These are phyloP conservation scores for Zapornia atra DNA, from an alignment of 2,113 vertebrate species.

Conservation along the genomic window DNA sequence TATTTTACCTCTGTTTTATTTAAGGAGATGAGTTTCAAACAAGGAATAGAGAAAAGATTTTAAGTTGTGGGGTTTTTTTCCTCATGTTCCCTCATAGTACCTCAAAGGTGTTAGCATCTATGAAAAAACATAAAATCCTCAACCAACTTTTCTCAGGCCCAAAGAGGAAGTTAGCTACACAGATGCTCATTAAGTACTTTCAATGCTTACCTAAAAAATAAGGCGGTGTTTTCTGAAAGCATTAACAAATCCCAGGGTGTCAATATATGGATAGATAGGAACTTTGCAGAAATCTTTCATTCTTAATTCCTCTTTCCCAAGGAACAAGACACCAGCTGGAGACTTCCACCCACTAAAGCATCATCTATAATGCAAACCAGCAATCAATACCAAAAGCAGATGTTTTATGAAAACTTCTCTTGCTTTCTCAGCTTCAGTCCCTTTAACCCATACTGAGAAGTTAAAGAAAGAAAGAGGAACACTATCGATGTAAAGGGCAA, in stretches of 20 bases:
- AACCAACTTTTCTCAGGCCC: background rate
- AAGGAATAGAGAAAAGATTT: background rate
- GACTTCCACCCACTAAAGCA: background rate
- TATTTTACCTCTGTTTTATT: background rate
- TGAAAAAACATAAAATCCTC: background rate
- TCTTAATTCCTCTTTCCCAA: background rate
- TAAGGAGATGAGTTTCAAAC: background rate
- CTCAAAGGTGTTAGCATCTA: background rate
- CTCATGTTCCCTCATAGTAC: background rate
- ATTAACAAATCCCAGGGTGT: background rate
- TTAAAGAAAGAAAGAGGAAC: constrained; percentile 2
- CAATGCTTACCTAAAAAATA: background rate
- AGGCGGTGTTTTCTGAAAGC: background rate
- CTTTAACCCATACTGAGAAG: constrained; percentile 15
- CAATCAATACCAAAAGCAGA: constrained; percentile 58
- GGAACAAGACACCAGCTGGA: constrained; percentile 36
- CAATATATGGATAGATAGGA: background rate
- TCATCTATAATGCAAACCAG: constrained; percentile 18
- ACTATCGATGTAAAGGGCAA: constrained; percentile 22
- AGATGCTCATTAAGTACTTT: background rate
- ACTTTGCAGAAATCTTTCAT: constrained; percentile 24
- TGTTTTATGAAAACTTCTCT: constrained; percentile 51
- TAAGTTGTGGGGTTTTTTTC: background rate
- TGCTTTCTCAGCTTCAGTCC: constrained; percentile 43
- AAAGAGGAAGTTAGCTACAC: background rate